Evolutionary conservation across 2,113 vertebrate species (phyloP).

Genomic region (Boulengeromyrus knoepffleri): DNA sequence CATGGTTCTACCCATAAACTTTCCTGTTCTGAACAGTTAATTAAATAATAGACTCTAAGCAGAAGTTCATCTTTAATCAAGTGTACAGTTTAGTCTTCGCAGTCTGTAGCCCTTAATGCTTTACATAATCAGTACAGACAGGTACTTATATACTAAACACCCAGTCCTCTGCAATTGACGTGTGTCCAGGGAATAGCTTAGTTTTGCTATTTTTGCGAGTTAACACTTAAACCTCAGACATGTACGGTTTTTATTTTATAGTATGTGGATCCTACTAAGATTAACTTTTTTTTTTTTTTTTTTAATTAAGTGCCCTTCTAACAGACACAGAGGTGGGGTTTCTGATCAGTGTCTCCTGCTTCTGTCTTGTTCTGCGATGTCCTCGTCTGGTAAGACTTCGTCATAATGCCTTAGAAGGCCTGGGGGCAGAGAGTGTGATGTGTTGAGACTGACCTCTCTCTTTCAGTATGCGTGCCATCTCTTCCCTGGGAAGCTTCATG

Average conservation of each 20-base stretch:
- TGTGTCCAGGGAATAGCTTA: background rate
- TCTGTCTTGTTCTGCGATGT: background rate
- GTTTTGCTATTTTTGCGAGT: background rate
- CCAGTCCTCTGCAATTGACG: background rate
- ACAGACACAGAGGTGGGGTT: background rate
- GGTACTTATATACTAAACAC: background rate
- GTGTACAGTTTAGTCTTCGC: background rate
- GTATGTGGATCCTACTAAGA: background rate
- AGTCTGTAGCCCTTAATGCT: background rate
- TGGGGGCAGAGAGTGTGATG: background rate
- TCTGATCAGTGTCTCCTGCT: background rate
- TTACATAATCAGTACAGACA: background rate
- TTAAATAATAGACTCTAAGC: background rate
- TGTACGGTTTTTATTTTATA: background rate
- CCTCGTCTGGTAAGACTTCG: background rate
- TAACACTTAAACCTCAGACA: background rate
- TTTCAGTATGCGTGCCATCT: constrained; percentile 59
- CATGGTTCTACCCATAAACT: background rate
- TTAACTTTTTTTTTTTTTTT: background rate
- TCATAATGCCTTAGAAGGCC: background rate
- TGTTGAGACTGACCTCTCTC: constrained; percentile 36
- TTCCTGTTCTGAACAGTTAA: background rate
- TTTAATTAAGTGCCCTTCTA: background rate
- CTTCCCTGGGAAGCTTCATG: constrained; percentile 60
- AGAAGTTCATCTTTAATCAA: background rate